Evolutionary conservation across 2,888 invertebrate genomes (phyloP), one percentile per base, ranked within the genome.

Genomic region (Smittia aterrima): DNA sequence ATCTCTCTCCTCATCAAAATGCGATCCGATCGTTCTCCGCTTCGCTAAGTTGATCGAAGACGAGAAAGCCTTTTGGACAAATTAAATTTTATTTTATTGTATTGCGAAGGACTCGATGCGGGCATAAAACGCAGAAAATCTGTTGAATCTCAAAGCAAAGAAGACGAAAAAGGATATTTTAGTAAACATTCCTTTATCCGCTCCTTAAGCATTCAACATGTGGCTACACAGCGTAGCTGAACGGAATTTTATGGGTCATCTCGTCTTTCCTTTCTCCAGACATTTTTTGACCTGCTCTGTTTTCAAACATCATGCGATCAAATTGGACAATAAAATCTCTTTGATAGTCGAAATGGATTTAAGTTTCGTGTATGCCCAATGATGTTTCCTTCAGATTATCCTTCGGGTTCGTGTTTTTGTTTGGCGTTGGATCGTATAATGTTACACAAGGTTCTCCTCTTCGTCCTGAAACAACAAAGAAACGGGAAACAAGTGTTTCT

Each of bases 321-420:
- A 70, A 70, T 70, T 70, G 70, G 70, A 70, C 70, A 70, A 70
- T 70, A 54, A 70, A 70, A 54, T 9, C n/a, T 47, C 47, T 47
- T 47, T 47, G 11, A 47, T 58, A 9, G 16, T 58, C n/a, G 20
- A 20, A 18, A 58, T 20, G 18, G 18, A 20, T 22, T 58, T 58
- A 18, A 9, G 18, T 58, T 58, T 58, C 20, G 3, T 58, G 16
- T 6, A 58, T 58, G 18, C 16, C 16, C 16, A 3, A 6, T 22
- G 58, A 18, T 32, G 32, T 58, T 18, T 58, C 22, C 18, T 58
- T 20, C 18, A 58, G 58, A 58, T 58, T 58, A 58, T 58, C 58
- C 58, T 13, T 47, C n/a, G 53, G 53, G n/a, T 18, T 16, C 18
- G 53, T 47, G n/a, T 18, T 47, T 38, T 47, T 32, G 32, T 32